Percentiles rank a stretch among this genome's conserved stretches.
phyloP scores from a whole-genome alignment of 1,140 invertebrate genomes.

The Eueides isabella region DNA sequence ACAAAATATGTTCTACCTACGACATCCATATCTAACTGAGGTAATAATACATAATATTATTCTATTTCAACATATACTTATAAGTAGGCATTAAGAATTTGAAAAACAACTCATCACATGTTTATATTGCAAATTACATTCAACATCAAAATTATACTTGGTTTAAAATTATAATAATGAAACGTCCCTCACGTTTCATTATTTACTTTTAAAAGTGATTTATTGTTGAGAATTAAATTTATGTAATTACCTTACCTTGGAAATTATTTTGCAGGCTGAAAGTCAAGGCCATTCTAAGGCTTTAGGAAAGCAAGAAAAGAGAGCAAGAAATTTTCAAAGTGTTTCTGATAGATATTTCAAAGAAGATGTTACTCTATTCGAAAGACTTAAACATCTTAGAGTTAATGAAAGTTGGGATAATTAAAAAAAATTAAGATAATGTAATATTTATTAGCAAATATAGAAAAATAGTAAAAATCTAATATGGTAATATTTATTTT shows the following conservation, averaged over 20 bases:
- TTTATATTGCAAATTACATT: too few species aligned
- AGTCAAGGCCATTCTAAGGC: constrained; percentile 67
- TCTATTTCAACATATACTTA: background rate
- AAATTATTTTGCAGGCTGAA: constrained; percentile 60
- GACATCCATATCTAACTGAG: constrained; percentile 71
- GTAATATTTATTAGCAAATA: background rate
- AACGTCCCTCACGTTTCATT: too few species aligned
- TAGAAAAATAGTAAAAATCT: background rate
- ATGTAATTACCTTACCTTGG: too few species aligned
- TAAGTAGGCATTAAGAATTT: background rate
- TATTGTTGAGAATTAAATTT: too few species aligned
- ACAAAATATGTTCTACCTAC: constrained; percentile 75
- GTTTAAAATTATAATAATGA: too few species aligned
- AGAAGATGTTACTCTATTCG: constrained; percentile 72
- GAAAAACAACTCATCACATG: too few species aligned
- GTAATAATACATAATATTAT: constrained; percentile 38
- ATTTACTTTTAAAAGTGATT: too few species aligned
- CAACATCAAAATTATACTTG: too few species aligned
- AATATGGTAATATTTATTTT: background rate
- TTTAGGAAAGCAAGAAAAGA: constrained; percentile 60
- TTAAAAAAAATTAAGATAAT: background rate
- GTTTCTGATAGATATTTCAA: constrained; percentile 59
- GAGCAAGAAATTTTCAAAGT: constrained; percentile 45
- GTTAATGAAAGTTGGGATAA: constrained; percentile 68
- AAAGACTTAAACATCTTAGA: constrained; percentile 62